Percentiles rank a stretch among this genome's conserved stretches.
These are phyloP conservation scores for Setipinna tenuifilis DNA, from an alignment of 2,797 vertebrate genomes.

Conservation along the genomic window DNA sequence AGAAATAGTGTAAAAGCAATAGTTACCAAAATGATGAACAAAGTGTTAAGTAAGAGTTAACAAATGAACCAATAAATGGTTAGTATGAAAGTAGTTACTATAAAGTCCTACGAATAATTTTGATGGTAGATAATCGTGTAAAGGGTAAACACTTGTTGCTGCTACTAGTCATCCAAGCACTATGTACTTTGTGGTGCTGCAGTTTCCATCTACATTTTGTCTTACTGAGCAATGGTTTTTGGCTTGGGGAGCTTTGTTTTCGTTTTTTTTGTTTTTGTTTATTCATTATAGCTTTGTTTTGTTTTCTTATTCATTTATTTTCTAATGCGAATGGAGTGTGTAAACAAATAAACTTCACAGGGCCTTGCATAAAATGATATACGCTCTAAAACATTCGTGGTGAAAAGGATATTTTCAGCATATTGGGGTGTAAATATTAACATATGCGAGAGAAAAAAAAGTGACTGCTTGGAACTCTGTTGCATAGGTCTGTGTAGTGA, in stretches of 20 bases:
- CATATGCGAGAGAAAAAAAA: background rate
- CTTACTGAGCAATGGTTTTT: background rate
- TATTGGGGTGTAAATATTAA: background rate
- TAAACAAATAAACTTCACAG: background rate
- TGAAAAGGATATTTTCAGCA: background rate
- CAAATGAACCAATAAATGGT: too few relatives aligned
- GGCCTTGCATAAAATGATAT: background rate
- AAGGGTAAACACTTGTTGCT: background rate
- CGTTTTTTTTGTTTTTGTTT: background rate
- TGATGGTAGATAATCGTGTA: background rate
- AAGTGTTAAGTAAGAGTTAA: too few relatives aligned
- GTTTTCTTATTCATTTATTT: background rate
- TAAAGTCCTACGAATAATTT: too few relatives aligned
- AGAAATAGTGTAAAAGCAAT: too few relatives aligned
- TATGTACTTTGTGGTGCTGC: background rate
- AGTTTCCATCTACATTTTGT: background rate
- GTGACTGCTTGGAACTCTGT: background rate
- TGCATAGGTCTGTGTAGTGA: background rate
- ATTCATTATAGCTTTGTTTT: too few relatives aligned
- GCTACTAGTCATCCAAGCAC: background rate
- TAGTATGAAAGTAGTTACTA: too few relatives aligned
- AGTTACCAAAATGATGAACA: too few relatives aligned
- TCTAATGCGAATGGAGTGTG: background rate
- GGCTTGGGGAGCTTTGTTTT: background rate
- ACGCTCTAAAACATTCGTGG: background rate